Percentiles rank a stretch among this genome's conserved stretches.
phyloP scores from a whole-genome alignment of 2,888 invertebrate species.

The Lycophotia porphyrea region DNA sequence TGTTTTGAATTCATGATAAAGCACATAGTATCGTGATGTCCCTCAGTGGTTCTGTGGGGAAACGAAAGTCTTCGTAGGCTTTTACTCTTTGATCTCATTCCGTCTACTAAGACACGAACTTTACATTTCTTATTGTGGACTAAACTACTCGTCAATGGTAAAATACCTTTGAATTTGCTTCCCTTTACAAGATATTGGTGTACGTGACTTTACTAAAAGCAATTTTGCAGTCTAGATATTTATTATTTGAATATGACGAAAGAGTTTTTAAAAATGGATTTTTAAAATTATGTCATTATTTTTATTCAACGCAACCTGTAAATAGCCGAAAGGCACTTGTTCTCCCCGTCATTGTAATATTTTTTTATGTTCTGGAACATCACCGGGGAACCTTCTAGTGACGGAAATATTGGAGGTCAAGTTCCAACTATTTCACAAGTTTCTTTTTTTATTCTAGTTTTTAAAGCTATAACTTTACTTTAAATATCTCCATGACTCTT shows the following conservation, averaged over 20 bases:
- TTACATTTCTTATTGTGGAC: background rate
- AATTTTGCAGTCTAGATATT: background rate
- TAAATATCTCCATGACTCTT: no score
- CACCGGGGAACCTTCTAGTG: no score
- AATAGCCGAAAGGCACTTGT: no score
- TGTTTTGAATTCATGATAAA: conserved; percentile 1
- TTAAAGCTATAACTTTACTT: no score
- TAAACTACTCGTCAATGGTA: background rate
- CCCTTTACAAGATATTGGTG: background rate
- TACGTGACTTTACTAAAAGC: conserved; percentile 28
- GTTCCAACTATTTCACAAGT: no score
- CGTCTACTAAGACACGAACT: conserved; percentile 1
- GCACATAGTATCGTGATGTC: background rate
- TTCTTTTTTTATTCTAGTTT: no score
- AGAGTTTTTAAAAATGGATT: background rate
- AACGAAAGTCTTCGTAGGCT: background rate
- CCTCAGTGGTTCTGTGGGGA: background rate
- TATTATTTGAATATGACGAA: conserved; percentile 8
- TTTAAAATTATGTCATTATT: background rate
- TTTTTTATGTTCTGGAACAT: no score
- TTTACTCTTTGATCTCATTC: background rate
- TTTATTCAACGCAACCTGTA: background rate
- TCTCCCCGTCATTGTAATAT: no score
- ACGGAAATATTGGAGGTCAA: no score
- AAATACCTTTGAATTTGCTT: conserved; percentile 2